phyloP scores from a whole-genome alignment of 2,888 invertebrate species.

The Corbicula japonica region DNA sequence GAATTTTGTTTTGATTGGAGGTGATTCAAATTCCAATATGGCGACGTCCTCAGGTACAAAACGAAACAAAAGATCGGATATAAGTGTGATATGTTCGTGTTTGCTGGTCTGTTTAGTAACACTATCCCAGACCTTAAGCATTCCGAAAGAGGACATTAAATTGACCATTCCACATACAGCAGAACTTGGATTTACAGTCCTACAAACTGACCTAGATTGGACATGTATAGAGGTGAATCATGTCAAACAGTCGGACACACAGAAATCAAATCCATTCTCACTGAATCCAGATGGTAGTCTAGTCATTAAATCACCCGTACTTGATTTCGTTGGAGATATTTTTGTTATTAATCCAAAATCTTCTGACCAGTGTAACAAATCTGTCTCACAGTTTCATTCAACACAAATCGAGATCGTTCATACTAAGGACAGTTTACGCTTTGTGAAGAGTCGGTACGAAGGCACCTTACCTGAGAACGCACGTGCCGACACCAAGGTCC shows the following conservation, averaged over 20 bases:
- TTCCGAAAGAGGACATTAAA: slow-evolving; percentile 21
- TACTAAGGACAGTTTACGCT: slow-evolving; percentile 22
- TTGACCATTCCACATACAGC: slow-evolving; percentile 40
- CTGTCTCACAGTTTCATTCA: slow-evolving; percentile 33
- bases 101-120: slow-evolving; percentile 12
- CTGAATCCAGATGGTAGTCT: slow-evolving; percentile 43
- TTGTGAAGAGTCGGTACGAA: slow-evolving; percentile 33
- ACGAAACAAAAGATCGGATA: slow-evolving; percentile 12
- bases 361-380: neutral
- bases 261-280: slow-evolving; percentile 32
- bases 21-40: slow-evolving; percentile 68
- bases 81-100: slow-evolving; percentile 15
- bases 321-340: slow-evolving; percentile 36
- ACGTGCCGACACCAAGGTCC: slow-evolving; percentile 35
- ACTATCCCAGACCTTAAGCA: slow-evolving; percentile 10
- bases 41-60: slow-evolving; percentile 53
- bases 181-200: slow-evolving; percentile 41
- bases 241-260: neutral
- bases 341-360: slow-evolving; percentile 44
- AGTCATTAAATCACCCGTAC: slow-evolving; percentile 38
- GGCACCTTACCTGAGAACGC: slow-evolving; percentile 36
- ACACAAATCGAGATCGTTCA: slow-evolving; percentile 48
- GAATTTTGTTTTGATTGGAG: slow-evolving; percentile 46
- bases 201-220: slow-evolving; percentile 19
- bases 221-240: slow-evolving; percentile 27